Conservation (phyloP, 1,140 invertebrate species). For the Euborellia annulipes region DNA sequence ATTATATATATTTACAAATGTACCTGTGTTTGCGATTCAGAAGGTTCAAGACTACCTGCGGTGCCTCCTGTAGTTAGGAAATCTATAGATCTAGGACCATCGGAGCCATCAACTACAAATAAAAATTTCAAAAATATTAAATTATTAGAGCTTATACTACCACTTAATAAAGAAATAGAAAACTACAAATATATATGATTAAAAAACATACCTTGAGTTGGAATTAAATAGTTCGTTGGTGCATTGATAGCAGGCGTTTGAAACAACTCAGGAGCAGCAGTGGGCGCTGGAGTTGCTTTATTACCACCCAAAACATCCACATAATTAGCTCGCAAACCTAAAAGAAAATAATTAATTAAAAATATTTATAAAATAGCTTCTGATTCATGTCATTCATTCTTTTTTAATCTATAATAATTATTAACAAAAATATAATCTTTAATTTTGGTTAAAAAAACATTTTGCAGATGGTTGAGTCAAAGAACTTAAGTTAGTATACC, state of each 20-base stretch:
- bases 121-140: too few species aligned
- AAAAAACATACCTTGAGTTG: conserved; percentile 28
- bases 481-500: not conserved
- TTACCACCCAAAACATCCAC: conserved; percentile 61
- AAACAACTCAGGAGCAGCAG: conserved; percentile 10
- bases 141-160: too few species aligned
- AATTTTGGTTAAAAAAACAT: too few species aligned
- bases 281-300: conserved; percentile 26
- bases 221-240: conserved; percentile 34
- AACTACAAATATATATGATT: too few species aligned
- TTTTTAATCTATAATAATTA: conserved; percentile 1
- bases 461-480: too few species aligned
- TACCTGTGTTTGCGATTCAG: too few species aligned
- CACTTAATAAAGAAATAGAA: too few species aligned
- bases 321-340: conserved; percentile 62
- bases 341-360: conserved; percentile 18
- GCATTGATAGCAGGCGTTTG: conserved; percentile 28
- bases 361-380: conserved; percentile 2
- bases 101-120: too few species aligned
- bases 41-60: too few species aligned
- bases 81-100: too few species aligned
- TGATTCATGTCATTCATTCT: conserved; percentile 2
- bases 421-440: not conserved
- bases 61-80: too few species aligned
- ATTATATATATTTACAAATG: too few species aligned